Conservation (phyloP, 2,797 vertebrate genomes). For the Epinephelus malabaricus region DNA sequence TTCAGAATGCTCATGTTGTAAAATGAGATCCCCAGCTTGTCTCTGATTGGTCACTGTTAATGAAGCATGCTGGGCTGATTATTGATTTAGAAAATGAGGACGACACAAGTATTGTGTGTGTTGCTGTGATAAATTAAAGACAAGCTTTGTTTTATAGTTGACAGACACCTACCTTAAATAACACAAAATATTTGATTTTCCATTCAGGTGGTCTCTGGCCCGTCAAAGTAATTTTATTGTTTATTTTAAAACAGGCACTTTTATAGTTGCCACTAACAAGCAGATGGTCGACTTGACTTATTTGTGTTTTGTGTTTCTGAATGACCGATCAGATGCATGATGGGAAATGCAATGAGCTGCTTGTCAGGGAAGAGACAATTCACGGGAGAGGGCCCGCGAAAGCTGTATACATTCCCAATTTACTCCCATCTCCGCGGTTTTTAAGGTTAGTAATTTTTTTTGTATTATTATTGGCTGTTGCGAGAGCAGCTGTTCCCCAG, state of each 20-base stretch:
- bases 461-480: slow-evolving; percentile 88
- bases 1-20: slow-evolving; percentile 99
- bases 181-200: slow-evolving; percentile 97
- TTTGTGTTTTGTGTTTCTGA: slow-evolving; percentile 99
- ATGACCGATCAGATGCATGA: slow-evolving; percentile 99
- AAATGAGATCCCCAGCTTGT: slow-evolving; percentile 99
- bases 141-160: slow-evolving; percentile 95
- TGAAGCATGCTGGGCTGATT: slow-evolving; percentile 99
- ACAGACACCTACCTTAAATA: slow-evolving; percentile 95
- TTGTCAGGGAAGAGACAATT: slow-evolving; percentile 96
- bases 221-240: slow-evolving; percentile 98
- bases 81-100: slow-evolving; percentile 99
- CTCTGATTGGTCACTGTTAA: slow-evolving; percentile 99
- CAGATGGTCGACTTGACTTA: slow-evolving; percentile 99
- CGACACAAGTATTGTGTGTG: slow-evolving; percentile 98
- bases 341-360: slow-evolving; percentile 99
- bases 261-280: slow-evolving; percentile 99
- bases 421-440: slow-evolving; percentile 79
- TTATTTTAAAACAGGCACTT: slow-evolving; percentile 99
- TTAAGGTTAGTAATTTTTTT: slow-evolving; percentile 84
- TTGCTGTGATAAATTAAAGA: slow-evolving; percentile 99
- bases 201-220: slow-evolving; percentile 97
- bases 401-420: slow-evolving; percentile 82
- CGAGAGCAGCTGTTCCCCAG: slow-evolving; percentile 88
- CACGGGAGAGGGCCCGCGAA: slow-evolving; percentile 89